Conservation (phyloP, 23 tunicate genomes). For the Trididemnum nubilum region DNA sequence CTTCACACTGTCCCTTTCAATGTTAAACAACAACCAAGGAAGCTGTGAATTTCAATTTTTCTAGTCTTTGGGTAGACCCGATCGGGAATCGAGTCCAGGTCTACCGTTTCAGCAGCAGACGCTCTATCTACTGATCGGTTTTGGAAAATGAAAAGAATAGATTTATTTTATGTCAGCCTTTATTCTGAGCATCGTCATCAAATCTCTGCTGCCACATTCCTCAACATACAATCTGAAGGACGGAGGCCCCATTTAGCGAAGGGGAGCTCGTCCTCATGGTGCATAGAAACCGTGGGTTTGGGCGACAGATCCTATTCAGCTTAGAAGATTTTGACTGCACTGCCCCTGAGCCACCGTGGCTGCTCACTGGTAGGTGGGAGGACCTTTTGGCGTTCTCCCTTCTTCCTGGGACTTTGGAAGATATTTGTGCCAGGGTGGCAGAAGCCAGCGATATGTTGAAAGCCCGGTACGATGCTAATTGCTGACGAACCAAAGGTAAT, state of each 20-base stretch:
- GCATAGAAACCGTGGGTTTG: conserved; percentile 87
- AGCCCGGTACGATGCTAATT: conserved; percentile 70
- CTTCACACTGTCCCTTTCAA: too few relatives aligned
- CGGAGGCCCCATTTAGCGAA: conserved; percentile 55
- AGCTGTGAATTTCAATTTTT: too few relatives aligned
- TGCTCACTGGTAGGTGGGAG: conserved; percentile 85
- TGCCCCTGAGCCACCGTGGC: conserved; percentile 74
- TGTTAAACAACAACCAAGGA: too few relatives aligned
- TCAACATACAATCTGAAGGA: conserved; percentile 69
- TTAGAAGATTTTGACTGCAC: conserved; percentile 64
- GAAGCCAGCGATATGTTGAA: conserved; percentile 63
- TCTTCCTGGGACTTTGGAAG: conserved; percentile 72
- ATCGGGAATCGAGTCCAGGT: too few relatives aligned
- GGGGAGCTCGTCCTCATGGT: conserved; percentile 74
- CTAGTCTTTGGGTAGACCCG: too few relatives aligned
- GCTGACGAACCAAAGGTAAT: conserved; percentile 62
- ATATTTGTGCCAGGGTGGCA: conserved; percentile 65
- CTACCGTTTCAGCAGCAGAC: too few relatives aligned
- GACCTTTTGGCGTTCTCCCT: conserved; percentile 69
- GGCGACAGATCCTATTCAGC: conserved; percentile 17
- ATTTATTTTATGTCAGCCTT: too few relatives aligned
- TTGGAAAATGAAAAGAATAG: too few relatives aligned
- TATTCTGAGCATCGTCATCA: conserved; percentile 77
- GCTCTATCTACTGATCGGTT: too few relatives aligned
- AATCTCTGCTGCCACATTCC: conserved; percentile 55